phyloP scores from a whole-genome alignment of 1,140 invertebrate genomes.

The Phymorhynchus buccinoides region DNA sequence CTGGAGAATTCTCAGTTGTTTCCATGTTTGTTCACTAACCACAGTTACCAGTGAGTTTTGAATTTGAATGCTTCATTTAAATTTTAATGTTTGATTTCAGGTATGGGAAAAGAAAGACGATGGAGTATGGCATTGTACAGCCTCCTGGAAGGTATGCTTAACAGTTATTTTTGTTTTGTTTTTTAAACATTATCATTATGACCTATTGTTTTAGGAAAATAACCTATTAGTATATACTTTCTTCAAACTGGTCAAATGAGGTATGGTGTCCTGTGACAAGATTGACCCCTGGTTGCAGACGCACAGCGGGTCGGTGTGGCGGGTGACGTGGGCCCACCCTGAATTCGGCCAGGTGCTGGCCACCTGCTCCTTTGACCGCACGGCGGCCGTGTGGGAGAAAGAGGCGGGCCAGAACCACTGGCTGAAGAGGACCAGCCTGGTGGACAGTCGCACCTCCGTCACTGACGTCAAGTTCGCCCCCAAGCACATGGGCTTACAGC shows the following conservation, averaged over 20 bases:
- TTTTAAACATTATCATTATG: too few relatives aligned
- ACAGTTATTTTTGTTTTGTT: too few relatives aligned
- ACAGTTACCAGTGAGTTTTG: background rate
- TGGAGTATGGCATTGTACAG: slow-evolving; percentile 87
- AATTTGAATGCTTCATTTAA: background rate
- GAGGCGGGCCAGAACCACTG: slow-evolving; percentile 76
- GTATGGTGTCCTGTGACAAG: too few relatives aligned
- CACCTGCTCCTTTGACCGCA: slow-evolving; percentile 97
- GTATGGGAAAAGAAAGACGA: slow-evolving; percentile 94
- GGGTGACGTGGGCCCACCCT: slow-evolving; percentile 96
- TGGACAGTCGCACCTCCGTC: slow-evolving; percentile 82
- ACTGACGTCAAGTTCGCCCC: slow-evolving; percentile 97
- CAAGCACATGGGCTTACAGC: slow-evolving; percentile 91
- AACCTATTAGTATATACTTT: too few relatives aligned
- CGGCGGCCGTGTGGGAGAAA: slow-evolving; percentile 98
- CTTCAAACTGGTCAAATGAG: too few relatives aligned
- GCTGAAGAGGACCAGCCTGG: slow-evolving; percentile 92
- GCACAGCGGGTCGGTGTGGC: slow-evolving; percentile 97
- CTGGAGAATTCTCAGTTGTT: background rate
- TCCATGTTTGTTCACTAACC: background rate
- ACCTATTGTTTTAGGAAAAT: too few relatives aligned
- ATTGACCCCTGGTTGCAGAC: too few relatives aligned
- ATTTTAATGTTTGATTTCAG: slow-evolving; percentile 74
- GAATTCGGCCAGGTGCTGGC: slow-evolving; percentile 97
- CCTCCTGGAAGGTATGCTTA: slow-evolving; percentile 87